Conservation (phyloP, 2,797 vertebrate genomes). For the Rhyacichthys aspro region DNA sequence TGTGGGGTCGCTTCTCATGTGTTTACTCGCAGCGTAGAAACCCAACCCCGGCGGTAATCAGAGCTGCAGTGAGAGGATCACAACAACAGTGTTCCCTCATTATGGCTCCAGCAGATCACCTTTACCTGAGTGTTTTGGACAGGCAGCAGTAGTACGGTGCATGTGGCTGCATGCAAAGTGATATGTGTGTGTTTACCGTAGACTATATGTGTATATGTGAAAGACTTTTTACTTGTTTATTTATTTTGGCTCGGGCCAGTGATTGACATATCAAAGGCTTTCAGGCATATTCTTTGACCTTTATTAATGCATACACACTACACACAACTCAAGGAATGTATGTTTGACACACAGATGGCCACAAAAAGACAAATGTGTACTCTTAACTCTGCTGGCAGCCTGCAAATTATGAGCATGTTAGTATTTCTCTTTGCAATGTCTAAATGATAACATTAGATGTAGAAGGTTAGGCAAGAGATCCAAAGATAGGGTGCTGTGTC, state of each 20-base stretch:
- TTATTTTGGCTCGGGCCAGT: conserved; percentile 18
- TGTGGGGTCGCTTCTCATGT: conserved; percentile 47
- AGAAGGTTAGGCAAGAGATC: not conserved
- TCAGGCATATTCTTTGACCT: not conserved
- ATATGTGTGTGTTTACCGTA: conserved; percentile 15
- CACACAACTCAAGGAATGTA: not conserved
- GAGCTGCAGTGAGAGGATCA: conserved; percentile 72
- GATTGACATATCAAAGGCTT: conserved; percentile 8
- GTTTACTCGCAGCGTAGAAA: conserved; percentile 73
- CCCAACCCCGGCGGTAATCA: conserved; percentile 70
- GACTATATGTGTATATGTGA: conserved; percentile 11
- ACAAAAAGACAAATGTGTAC: not conserved
- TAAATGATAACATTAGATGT: conserved; percentile 3
- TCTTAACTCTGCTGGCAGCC: not conserved
- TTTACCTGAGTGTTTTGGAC: conserved; percentile 59
- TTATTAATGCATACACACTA: not conserved
- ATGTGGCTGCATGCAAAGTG: conserved; percentile 26
- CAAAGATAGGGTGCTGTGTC: not conserved
- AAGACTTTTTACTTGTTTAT: conserved; percentile 12
- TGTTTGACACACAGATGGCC: not conserved
- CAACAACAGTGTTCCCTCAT: conserved; percentile 73
- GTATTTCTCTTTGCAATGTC: not conserved
- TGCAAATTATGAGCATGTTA: not conserved
- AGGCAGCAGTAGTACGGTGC: conserved; percentile 25
- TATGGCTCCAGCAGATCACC: conserved; percentile 68